phyloP scores from a whole-genome alignment of 2,113 vertebrate genomes.

The Microcebus ravelobensis region DNA sequence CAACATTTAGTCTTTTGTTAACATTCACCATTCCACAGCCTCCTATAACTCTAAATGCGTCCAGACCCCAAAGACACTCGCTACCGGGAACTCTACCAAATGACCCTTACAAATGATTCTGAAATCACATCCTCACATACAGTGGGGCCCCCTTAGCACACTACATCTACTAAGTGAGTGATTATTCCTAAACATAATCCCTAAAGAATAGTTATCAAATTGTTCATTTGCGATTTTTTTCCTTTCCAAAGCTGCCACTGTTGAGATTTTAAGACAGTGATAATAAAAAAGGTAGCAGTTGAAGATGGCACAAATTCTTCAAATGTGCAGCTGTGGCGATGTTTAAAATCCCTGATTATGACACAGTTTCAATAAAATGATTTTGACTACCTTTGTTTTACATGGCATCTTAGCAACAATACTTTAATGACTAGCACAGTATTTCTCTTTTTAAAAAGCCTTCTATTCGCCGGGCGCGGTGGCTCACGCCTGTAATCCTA shows the following conservation, averaged over 20 bases:
- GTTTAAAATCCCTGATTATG: neutral
- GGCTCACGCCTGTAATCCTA: too few relatives aligned
- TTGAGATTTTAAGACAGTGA: neutral
- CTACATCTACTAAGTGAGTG: neutral
- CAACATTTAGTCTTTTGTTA: constrained; percentile 14
- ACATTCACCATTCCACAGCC: neutral
- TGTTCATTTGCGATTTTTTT: neutral
- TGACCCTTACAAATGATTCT: neutral
- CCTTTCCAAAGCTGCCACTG: neutral
- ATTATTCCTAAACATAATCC: neutral
- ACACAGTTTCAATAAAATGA: neutral
- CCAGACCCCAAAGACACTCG: neutral
- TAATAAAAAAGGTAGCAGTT: neutral
- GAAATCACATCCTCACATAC: neutral
- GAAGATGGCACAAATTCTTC: neutral
- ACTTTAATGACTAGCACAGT: neutral
- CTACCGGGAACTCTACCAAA: neutral
- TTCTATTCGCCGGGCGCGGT: too few relatives aligned
- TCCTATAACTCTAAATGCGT: neutral
- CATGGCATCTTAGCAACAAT: neutral
- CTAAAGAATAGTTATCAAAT: neutral
- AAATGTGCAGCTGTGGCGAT: neutral
- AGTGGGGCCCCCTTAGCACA: neutral
- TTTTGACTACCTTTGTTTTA: neutral
- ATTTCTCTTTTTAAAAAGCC: neutral